Evolutionary conservation across 2,113 vertebrate species (phyloP).

Genomic region (Oplegnathus fasciatus): DNA sequence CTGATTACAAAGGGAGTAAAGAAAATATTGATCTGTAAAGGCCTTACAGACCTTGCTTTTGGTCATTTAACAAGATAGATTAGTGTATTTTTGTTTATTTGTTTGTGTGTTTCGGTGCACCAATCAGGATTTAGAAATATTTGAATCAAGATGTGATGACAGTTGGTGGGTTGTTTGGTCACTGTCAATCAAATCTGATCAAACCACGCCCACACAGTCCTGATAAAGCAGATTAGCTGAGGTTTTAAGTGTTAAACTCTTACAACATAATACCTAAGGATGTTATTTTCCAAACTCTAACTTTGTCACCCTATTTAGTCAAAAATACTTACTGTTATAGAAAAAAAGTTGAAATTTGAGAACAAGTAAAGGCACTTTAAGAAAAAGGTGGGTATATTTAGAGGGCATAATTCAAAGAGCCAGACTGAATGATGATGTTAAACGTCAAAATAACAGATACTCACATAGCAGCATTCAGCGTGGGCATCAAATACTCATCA

Average conservation of each 20-base stretch:
- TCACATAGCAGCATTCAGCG: background rate
- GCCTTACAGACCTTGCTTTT: background rate
- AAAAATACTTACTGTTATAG: background rate
- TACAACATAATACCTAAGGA: no score
- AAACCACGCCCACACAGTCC: background rate
- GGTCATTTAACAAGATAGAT: background rate
- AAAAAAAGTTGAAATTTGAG: background rate
- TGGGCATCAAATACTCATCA: background rate
- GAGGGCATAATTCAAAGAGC: background rate
- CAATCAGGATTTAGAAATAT: background rate
- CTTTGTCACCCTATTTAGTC: background rate
- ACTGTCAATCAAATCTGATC: background rate
- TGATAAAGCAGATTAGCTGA: background rate
- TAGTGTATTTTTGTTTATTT: background rate
- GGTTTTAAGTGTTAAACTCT: background rate
- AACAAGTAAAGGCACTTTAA: background rate
- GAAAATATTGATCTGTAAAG: background rate
- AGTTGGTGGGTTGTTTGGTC: background rate
- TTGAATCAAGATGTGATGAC: background rate
- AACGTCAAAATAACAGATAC: no score
- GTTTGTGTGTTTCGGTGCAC: background rate
- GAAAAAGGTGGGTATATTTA: background rate
- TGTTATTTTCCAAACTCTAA: background rate
- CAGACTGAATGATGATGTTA: background rate
- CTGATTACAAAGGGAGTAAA: constrained; percentile 70